Base-by-base conservation (phyloP, 2,113 vertebrate species). In the Lasiurus cinereus region DNA sequence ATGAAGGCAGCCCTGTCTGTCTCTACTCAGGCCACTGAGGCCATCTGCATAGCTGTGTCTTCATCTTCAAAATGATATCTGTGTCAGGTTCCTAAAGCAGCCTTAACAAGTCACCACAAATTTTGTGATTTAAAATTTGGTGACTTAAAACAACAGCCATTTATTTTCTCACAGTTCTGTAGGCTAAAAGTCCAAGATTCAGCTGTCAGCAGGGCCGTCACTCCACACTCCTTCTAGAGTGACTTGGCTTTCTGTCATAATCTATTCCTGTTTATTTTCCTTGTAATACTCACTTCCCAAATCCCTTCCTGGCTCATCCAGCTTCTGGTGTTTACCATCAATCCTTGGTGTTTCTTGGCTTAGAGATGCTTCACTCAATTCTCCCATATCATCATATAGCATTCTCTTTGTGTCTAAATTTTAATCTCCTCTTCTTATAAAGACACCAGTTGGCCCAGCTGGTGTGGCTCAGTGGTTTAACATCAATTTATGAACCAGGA, bases 211-310 rank as follows among this genome's bases (percentile, higher is more conserved):
- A 18, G 10, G n/a, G 29, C 27, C 8, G 0, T 22, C 29, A 1
- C 13, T 52, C 50, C 13, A 29, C 5, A 13, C 6, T 62, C 54
- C 11, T 43, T 29, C 5, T 52, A 43, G 14, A 83, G 6, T 0
- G 29, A n/a, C 22, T 27, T 73, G 27, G 21, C 64, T 90, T 90
- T 93, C 29, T n/a, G 59, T 62, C 21, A n/a, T 46, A 39, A 80
- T 59, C 48, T 43, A 67, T 73, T 93, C 18, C 59, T 67, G 87
- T 69, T 59, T 21, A 18, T 31, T 73, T 21, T 24, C 29, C 46
- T 79, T 70, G 11, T 59, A 80, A 80, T 22, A 39, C 27, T 83
- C 36, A 73, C 22, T 84, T 94, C 50, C 72, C 8, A 85, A 70
- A 12, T 8, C 3, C 29, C 11, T 56, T 73, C 21, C 46, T 39